Conservation (phyloP, 2,113 vertebrate genomes). For the Fregetta grallaria region DNA sequence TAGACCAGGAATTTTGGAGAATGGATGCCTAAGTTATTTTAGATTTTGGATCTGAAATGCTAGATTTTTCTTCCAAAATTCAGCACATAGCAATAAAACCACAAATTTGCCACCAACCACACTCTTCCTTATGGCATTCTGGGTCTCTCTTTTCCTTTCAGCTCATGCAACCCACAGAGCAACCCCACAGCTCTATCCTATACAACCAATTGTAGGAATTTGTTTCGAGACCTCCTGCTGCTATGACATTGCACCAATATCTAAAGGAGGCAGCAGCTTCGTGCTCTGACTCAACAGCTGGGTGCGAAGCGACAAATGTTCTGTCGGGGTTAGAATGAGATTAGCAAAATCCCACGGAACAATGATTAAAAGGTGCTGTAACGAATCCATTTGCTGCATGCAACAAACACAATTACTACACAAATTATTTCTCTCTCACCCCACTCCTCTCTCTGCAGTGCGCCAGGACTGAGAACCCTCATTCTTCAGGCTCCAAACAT, state of each 20-base stretch:
- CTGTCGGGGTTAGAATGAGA: slow-evolving; percentile 12
- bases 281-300: neutral
- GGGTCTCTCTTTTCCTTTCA: neutral
- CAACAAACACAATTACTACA: slow-evolving; percentile 51
- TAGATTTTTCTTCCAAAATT: neutral
- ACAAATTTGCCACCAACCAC: neutral
- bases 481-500: neutral
- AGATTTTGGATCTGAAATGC: neutral
- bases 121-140: neutral
- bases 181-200: neutral
- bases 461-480: neutral
- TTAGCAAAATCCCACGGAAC: slow-evolving; percentile 52
- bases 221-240: neutral
- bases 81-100: neutral
- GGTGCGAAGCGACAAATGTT: neutral
- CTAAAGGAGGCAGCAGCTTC: neutral
- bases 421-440: slow-evolving; percentile 14
- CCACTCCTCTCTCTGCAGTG: neutral
- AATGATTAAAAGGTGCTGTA: slow-evolving; percentile 56
- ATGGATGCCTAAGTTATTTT: neutral
- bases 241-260: neutral
- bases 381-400: slow-evolving; percentile 50
- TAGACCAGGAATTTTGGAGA: neutral
- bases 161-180: neutral
- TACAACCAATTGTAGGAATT: neutral